Base-by-base conservation (phyloP, 2,888 invertebrate genomes). In the Leuctra nigra region DNA sequence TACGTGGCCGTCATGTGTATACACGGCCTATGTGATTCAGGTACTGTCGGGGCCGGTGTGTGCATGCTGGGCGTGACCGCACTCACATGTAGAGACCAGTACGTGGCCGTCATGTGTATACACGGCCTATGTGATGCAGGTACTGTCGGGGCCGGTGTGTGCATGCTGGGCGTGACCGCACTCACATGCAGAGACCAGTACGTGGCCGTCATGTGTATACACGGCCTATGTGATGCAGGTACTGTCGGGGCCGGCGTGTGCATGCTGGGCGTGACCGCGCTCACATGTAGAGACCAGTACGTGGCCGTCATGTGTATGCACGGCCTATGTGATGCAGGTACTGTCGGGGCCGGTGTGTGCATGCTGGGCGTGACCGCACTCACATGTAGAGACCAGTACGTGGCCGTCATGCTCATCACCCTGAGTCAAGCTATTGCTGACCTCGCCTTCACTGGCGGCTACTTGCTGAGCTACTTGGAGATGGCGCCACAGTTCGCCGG, bases 401-500 rank as follows among this genome's bases (percentile, higher is more conserved):
- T 68, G 11, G 71, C 73, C 2, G 68, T 74, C 2, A 20, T 67
- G 1, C 61, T 72, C 20, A 66, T 71, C 9, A 64, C 72, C 1
- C 56, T 70, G 1, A 60, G 72, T 55, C 72, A 73, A 25, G 66
- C 66, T 2, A 63, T 69, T 13, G 64, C 68, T 2, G 74, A 73
- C 57, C 59, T 73, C 25, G 69, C 68, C 16, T 73, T 74, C 58
- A 69, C 72, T 18, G 75, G 72, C 6, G 73, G 72, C 1, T 76
- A 75, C 62, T 69, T 73, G 67, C 68, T 73, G 7, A 74, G 72
- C 57, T 66, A 72, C 36, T 66, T 76, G 18, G 75, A 74, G 59
- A 64, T 76, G 54, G 75, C 75, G 1, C 76, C 76, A 1, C 68
- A 72, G 1, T 73, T 68, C 64, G 69, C 74, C 1, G 75, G 75